Evolutionary conservation across 2,888 invertebrate genomes (phyloP).

Genomic region (Cryptocheilus praepositus): DNA sequence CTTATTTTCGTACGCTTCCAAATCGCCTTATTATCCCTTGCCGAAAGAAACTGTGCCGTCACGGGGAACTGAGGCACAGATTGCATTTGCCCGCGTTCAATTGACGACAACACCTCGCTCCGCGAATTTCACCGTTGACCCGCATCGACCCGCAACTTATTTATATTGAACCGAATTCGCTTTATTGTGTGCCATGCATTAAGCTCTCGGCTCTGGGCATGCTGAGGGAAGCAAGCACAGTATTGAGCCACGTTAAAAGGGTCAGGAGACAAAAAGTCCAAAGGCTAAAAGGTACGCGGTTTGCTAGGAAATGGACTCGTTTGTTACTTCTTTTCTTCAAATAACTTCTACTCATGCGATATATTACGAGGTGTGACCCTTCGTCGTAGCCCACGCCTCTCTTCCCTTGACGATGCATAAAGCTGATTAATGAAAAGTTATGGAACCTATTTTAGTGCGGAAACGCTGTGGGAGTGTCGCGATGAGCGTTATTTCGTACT

Average conservation of each 20-base stretch:
- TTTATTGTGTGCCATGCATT: constrained; percentile 1
- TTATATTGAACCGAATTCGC: neutral
- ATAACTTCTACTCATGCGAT: constrained; percentile 16
- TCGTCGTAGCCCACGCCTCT: neutral
- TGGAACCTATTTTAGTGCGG: neutral
- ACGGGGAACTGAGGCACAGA: too few species aligned
- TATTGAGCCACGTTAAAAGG: neutral
- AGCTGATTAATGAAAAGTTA: constrained; percentile 1
- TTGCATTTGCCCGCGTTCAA: too few species aligned
- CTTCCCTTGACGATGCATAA: neutral
- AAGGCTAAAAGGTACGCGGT: constrained; percentile 10
- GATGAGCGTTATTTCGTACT: too few species aligned
- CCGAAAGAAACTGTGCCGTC: too few species aligned
- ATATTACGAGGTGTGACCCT: constrained; percentile 13
- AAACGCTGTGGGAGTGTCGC: too few species aligned
- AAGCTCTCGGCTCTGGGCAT: neutral
- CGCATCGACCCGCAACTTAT: neutral
- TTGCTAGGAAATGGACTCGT: constrained; percentile 23
- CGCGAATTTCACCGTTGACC: too few species aligned
- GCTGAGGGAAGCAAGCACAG: too few species aligned
- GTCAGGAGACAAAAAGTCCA: constrained; percentile 2
- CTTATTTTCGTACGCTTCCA: too few species aligned
- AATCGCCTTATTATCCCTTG: too few species aligned
- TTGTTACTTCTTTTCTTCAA: constrained; percentile 26
- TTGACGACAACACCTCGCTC: too few species aligned